These are phyloP conservation scores for Australoheros scitulus DNA, from an alignment of 2,113 vertebrate species.

Conservation along the genomic window DNA sequence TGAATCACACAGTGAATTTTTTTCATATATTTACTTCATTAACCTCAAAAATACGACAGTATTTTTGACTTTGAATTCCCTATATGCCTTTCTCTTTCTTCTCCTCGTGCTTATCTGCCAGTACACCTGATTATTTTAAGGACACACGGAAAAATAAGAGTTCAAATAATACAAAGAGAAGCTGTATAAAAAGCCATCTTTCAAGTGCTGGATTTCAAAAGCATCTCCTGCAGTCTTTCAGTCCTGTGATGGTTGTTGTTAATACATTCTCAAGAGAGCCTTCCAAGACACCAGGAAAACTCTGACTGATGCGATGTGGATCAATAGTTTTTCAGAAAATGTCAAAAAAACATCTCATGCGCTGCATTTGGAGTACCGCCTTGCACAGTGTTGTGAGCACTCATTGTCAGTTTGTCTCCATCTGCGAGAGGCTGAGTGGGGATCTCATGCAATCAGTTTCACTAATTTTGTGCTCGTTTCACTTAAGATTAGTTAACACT, in stretches of 20 bases:
- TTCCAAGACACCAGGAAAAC: slow-evolving; percentile 50
- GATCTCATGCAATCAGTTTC: background rate
- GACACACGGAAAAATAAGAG: slow-evolving; percentile 3
- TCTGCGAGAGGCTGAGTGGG: background rate
- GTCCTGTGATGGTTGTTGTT: slow-evolving; percentile 40
- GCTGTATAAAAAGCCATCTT: slow-evolving; percentile 27
- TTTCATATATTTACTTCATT: slow-evolving; percentile 29
- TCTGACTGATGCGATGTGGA: slow-evolving; percentile 64
- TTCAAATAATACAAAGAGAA: slow-evolving; percentile 17
- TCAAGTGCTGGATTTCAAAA: slow-evolving; percentile 35
- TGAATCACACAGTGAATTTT: slow-evolving; percentile 7
- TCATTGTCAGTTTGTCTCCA: slow-evolving; percentile 40
- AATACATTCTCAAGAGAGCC: slow-evolving; percentile 56
- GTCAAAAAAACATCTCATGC: slow-evolving; percentile 50
- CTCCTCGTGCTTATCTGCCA: background rate
- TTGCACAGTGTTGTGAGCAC: background rate
- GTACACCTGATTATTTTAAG: slow-evolving; percentile 39
- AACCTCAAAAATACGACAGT: slow-evolving; percentile 35
- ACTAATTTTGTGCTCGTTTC: slow-evolving; percentile 13
- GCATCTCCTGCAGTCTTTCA: slow-evolving; percentile 29
- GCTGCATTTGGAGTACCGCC: slow-evolving; percentile 21
- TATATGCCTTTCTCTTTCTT: background rate
- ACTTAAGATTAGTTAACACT: slow-evolving; percentile 27
- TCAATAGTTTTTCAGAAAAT: slow-evolving; percentile 70
- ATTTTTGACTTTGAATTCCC: slow-evolving; percentile 27